Evolutionary conservation across 2,113 vertebrate genomes (phyloP).

Genomic region (Anolis carolinensis): DNA sequence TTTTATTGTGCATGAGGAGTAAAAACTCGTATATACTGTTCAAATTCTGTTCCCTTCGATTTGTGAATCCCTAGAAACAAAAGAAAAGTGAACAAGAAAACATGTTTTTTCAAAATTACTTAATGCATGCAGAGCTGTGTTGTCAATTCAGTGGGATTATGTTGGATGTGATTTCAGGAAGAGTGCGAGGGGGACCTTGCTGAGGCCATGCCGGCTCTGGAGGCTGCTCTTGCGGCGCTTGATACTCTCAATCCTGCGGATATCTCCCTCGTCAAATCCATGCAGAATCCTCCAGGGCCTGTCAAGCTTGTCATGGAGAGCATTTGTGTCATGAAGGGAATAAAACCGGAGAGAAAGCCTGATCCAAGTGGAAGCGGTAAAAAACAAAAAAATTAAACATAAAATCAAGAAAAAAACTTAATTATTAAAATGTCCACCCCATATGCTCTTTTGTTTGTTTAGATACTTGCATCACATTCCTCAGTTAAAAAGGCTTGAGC

Average conservation of each 20-base stretch:
- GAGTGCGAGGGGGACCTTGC: conserved; percentile 93
- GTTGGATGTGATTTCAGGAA: conserved; percentile 73
- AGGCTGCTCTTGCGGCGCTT: conserved; percentile 86
- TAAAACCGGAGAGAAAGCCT: conserved; percentile 89
- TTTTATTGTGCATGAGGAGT: background rate
- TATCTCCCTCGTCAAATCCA: conserved; percentile 90
- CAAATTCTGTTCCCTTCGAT: no score
- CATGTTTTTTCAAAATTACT: background rate
- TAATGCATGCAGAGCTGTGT: background rate
- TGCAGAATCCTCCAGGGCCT: conserved; percentile 89
- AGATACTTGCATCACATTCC: background rate
- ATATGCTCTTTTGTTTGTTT: background rate
- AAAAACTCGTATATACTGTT: no score
- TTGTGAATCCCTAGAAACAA: no score
- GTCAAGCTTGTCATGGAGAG: conserved; percentile 96
- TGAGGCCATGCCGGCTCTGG: conserved; percentile 89
- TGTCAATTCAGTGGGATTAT: conserved; percentile 1
- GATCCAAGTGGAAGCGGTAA: conserved; percentile 87
- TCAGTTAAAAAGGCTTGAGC: background rate
- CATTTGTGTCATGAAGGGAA: conserved; percentile 91
- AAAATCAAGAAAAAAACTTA: no score
- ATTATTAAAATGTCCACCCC: background rate
- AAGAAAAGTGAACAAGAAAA: no score
- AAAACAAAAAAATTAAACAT: background rate
- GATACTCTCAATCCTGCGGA: conserved; percentile 90